A percentile compares a stretch with the other conserved stretches of the same genome.
phyloP scores from a whole-genome alignment of 2,113 vertebrate genomes.

The Mobula birostris region DNA sequence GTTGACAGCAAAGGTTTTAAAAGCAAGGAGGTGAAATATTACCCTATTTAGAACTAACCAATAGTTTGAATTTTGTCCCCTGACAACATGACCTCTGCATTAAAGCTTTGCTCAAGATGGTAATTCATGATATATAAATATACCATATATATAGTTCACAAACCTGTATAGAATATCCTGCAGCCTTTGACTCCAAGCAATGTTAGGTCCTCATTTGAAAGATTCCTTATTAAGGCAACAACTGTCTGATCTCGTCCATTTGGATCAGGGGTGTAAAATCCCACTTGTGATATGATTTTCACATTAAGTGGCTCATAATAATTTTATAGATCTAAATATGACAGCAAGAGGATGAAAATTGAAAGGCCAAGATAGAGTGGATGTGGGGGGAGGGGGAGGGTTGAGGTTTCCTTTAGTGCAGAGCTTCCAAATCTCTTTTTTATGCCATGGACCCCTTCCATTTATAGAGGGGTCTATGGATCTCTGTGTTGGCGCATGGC shows the following conservation, averaged over 20 bases:
- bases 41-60: not conserved
- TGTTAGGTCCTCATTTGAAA: not conserved
- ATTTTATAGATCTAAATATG: too few species aligned
- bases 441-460: too few species aligned
- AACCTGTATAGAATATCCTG: not conserved
- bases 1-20: not conserved
- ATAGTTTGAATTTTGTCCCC: not conserved
- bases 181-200: not conserved
- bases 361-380: too few species aligned
- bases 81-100: not conserved
- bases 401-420: too few species aligned
- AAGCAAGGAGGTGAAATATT: constrained; percentile 21
- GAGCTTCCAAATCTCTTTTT: too few species aligned
- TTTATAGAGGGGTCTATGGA: too few species aligned
- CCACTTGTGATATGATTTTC: too few species aligned
- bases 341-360: too few species aligned
- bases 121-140: not conserved
- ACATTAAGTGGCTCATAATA: too few species aligned
- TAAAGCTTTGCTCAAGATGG: not conserved
- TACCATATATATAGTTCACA: not conserved
- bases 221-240: not conserved
- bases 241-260: not conserved
- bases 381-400: too few species aligned
- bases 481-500: too few species aligned
- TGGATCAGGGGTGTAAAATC: too few species aligned